Evolutionary conservation across 2,888 invertebrate genomes (phyloP), one percentile per base, ranked within the genome.

Genomic region (Lissocephala sabroskyi): DNA sequence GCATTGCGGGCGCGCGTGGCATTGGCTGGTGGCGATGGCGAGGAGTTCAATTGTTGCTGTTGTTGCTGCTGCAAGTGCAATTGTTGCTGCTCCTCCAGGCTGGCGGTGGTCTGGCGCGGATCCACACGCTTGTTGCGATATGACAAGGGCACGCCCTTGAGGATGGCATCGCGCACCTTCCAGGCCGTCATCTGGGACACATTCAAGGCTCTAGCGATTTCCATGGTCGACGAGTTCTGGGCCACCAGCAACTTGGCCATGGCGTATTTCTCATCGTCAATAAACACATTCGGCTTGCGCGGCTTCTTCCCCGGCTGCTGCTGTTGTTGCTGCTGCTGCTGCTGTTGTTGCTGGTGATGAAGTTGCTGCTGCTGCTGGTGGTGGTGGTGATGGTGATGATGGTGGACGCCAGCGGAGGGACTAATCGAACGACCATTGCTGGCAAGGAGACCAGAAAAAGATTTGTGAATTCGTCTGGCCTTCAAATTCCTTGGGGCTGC

Each of bases 111-210:
- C n/a, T n/a, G n/a, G 35, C 35, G 26, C 10, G 13, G 2, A 3
- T 43, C 42, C 65, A 35, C 71, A 33, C 82, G 79, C 54, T 79
- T 81, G 49, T 76, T 83, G 36, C 82, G 84, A 75, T 84, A 84
- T n/a, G 83, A 82, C 4, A 84, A 62, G 16, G 83, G 83, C 35
- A 84, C 70, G 16, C 83, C 83, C 65, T 84, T 84, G 7, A 83
- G 62, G 50, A 84, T 84, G 55, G 83, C 83, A 64, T 84, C 84
- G 13, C 84, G 78, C 45, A 84, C 64, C 60, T 84, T 84, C 84
- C 84, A 84, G 30, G 84, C 84, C 17, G 84, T 84, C 84, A 84
- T 84, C 58, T 84, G 84, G 3, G 84, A 84, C 14, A 84, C 83
- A 54, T 84, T 83, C 13, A 84, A 47, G 1, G 81, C 79, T n/a